Evolutionary conservation across 2,113 vertebrate species (phyloP).

Genomic region (Caranx melampygus): DNA sequence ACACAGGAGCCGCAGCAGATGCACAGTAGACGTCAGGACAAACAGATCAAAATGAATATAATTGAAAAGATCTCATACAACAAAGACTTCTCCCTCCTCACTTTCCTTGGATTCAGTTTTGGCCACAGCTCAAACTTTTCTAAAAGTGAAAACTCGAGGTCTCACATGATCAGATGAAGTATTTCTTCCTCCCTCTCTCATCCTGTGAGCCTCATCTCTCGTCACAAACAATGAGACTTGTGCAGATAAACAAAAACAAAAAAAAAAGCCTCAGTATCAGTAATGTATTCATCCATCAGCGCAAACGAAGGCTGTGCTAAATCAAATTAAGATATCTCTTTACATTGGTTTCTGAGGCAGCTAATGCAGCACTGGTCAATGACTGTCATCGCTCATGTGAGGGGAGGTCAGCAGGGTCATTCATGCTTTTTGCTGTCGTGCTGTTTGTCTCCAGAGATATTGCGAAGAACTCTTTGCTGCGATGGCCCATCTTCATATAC

Average conservation of each 20-base stretch:
- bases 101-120: neutral
- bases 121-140: neutral
- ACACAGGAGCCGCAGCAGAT: too few species aligned
- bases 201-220: neutral
- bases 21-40: too few species aligned
- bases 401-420: neutral
- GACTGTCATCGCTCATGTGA: neutral
- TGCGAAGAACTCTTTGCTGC: constrained; percentile 93
- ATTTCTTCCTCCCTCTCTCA: neutral
- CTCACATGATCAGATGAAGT: neutral
- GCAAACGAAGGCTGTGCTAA: neutral
- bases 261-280: neutral
- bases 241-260: neutral
- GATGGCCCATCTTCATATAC: constrained; percentile 93
- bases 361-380: constrained; percentile 13
- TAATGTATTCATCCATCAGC: neutral
- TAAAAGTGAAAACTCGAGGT: neutral
- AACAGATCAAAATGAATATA: too few species aligned
- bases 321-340: constrained; percentile 37
- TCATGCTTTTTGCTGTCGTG: neutral
- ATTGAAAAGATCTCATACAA: too few species aligned
- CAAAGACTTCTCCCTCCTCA: neutral
- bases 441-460: constrained; percentile 87
- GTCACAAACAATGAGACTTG: neutral
- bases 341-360: constrained; percentile 12